Base-by-base conservation (phyloP, 2,113 vertebrate species). In the Eidolon helvum region DNA sequence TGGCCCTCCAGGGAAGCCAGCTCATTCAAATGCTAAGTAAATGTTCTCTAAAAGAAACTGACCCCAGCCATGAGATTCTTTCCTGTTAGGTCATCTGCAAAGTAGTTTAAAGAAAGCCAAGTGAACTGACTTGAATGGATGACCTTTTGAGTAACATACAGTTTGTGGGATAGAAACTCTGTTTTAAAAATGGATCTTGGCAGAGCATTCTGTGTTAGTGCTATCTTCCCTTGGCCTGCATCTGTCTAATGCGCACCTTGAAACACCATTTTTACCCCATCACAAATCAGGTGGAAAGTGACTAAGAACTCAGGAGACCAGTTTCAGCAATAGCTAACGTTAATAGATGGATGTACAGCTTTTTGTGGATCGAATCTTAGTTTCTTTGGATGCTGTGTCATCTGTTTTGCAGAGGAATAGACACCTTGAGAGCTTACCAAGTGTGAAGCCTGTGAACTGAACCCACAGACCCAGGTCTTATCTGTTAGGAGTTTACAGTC, bases 1-100 rank as follows among this genome's bases (percentile, higher is more conserved):
- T 55, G 85, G 38, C 57, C n/a, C 50, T 74, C 33, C 43, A 28
- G 35, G 35, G 33, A 95, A 87, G 79, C 35, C 68, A 90, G 61
- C 78, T 91, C 75, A 68, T 43, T 92, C 63, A 78, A 80, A 89
- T 82, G 89, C 55, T 89, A 74, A 92, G 38, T 43, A 53, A 92
- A 68, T 33, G 45, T 66, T 87, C 88, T 33, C 45, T 79, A 35
- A 65, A 94, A 84, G 75, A 96, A 94, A n/a, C 3, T 65, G 63
- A 82, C 80, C 33, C 55, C 24, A 50, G 40, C 40, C 30, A 35
- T 30, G 71, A 87, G 45, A 94, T 94, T 94, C 82, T 86, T 95
- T 94, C 69, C 93, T 45, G 1, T 80, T 71, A 96, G 40, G 35
- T 75, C 61, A 87, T 90, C 55, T 33, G 45, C 33, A 78, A 71